Percentiles rank a stretch among this genome's conserved stretches.
Evolutionary conservation across 1,140 invertebrate genomes (phyloP).

Genomic region (Drosophila ananassae): DNA sequence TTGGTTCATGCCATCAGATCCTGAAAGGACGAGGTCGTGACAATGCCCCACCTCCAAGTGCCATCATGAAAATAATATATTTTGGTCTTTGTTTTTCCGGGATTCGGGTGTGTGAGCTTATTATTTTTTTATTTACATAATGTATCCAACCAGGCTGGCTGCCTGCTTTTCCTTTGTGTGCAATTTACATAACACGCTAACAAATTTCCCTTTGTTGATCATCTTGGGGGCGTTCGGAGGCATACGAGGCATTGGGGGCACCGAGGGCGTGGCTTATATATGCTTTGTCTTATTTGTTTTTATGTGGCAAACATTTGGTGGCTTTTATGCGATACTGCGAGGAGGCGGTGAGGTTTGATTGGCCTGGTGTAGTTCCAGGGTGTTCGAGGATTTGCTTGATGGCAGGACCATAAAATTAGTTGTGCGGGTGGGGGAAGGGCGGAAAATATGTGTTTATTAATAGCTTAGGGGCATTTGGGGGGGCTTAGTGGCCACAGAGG

Average conservation of each 20-base stretch:
- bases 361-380: conserved; percentile 68
- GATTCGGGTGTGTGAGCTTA: conserved; percentile 50
- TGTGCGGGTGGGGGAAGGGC: conserved; percentile 12
- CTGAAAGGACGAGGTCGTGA: conserved; percentile 17
- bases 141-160: conserved; percentile 53
- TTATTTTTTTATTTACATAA: conserved; percentile 83
- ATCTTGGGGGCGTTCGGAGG: conserved; percentile 33
- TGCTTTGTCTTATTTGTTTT: conserved; percentile 80
- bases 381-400: conserved; percentile 50
- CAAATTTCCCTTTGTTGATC: conserved; percentile 66
- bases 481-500: conserved; percentile 30
- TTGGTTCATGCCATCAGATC: conserved; percentile 9
- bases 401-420: conserved; percentile 71
- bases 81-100: conserved; percentile 28
- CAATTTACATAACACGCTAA: conserved; percentile 81
- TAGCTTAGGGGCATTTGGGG: conserved; percentile 54
- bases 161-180: conserved; percentile 61
- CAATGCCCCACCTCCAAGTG: conserved; percentile 39
- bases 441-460: conserved; percentile 58
- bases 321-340: conserved; percentile 34
- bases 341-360: conserved; percentile 68
- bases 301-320: conserved; percentile 54
- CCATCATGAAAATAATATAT: conserved; percentile 73
- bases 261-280: conserved; percentile 65
- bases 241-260: conserved; percentile 6